These are phyloP conservation scores for Parochlus steinenii DNA, from an alignment of 2,888 invertebrate species.

Conservation along the genomic window DNA sequence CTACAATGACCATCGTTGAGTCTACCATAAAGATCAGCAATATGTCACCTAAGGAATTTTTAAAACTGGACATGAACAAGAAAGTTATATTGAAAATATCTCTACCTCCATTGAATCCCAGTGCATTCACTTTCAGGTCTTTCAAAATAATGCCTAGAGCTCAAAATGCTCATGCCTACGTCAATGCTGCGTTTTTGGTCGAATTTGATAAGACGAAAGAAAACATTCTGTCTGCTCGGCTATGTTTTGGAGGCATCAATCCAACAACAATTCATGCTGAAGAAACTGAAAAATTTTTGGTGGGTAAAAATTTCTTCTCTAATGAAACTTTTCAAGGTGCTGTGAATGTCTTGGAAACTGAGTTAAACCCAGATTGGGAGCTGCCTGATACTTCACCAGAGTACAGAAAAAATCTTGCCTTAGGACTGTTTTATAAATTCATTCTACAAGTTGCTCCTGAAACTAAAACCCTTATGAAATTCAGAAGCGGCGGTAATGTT, in stretches of 20 bases:
- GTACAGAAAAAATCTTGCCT: slow-evolving; percentile 43
- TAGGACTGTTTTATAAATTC: slow-evolving; percentile 44
- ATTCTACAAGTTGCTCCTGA: slow-evolving; percentile 30
- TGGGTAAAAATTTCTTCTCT: slow-evolving; percentile 30
- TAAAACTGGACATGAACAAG: slow-evolving; percentile 30
- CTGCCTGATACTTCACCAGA: slow-evolving; percentile 41
- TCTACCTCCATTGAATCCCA: slow-evolving; percentile 18
- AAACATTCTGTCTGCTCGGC: slow-evolving; percentile 31
- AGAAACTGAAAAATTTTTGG: slow-evolving; percentile 34
- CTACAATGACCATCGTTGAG: slow-evolving; percentile 30
- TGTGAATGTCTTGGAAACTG: slow-evolving; percentile 25
- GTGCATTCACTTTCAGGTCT: slow-evolving; percentile 27
- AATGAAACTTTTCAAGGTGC: slow-evolving; percentile 31
- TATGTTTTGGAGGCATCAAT: slow-evolving; percentile 43
- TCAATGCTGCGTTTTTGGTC: slow-evolving; percentile 55
- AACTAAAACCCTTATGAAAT: slow-evolving; percentile 15
- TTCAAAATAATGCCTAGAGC: slow-evolving; percentile 54
- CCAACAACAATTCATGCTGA: slow-evolving; percentile 32
- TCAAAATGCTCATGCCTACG: slow-evolving; percentile 57
- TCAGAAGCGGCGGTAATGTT: slow-evolving; percentile 32
- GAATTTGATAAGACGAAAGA: slow-evolving; percentile 31
- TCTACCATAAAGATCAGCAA: too few relatives aligned
- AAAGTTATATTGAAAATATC: slow-evolving; percentile 24
- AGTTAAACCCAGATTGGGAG: slow-evolving; percentile 38
- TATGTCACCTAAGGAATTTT: slow-evolving; percentile 26